phyloP scores from a whole-genome alignment of 2,888 invertebrate genomes.

The Brachypterus glaber region DNA sequence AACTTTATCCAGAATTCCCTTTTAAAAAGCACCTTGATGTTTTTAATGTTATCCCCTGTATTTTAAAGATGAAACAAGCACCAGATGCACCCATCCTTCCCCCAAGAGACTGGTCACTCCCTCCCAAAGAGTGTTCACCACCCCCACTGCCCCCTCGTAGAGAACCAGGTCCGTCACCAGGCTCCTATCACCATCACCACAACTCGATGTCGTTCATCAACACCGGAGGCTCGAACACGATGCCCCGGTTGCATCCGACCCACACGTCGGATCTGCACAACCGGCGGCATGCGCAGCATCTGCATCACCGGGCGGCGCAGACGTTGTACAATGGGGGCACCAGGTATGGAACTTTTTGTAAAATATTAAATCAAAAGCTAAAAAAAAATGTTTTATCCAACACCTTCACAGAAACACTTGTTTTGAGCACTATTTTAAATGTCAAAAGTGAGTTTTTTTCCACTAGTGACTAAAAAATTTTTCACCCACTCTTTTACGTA shows the following conservation, averaged over 20 bases:
- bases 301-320: slow-evolving; percentile 19
- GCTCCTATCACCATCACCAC: slow-evolving; percentile 24
- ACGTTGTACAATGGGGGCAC: slow-evolving; percentile 11
- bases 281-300: slow-evolving; percentile 34
- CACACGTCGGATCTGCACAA: slow-evolving; percentile 49
- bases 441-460: no score
- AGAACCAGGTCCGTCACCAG: slow-evolving; percentile 34
- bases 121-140: slow-evolving; percentile 39
- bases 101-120: slow-evolving; percentile 59
- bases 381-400: no score
- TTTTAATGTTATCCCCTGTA: no score
- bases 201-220: slow-evolving; percentile 11
- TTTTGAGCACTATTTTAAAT: no score
- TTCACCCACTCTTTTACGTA: no score
- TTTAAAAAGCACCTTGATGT: no score
- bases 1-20: no score
- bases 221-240: slow-evolving; percentile 15
- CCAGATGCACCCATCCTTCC: slow-evolving; percentile 62
- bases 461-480: no score
- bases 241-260: slow-evolving; percentile 43
- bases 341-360: not conserved
- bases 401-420: no score
- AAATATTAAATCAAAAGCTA: no score
- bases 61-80: slow-evolving; percentile 49
- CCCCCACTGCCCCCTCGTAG: slow-evolving; percentile 38